Base-by-base conservation (phyloP, 2,797 vertebrate species). In the Nasua narica region DNA sequence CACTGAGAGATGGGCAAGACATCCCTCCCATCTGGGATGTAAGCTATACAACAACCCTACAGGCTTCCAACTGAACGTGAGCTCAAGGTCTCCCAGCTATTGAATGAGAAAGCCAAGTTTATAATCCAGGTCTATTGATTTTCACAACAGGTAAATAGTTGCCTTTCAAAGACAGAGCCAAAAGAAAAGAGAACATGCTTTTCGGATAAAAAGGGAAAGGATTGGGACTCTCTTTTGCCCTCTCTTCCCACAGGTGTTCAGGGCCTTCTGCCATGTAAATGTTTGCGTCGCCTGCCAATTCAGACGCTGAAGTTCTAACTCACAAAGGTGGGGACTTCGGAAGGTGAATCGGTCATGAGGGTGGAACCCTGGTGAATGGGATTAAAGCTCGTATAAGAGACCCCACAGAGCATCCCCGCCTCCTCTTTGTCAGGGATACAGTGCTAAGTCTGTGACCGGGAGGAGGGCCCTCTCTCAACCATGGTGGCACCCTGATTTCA, bases 401-500 rank as follows among this genome's bases (percentile, higher is more conserved):
- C 29, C 29, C 35, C 35, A 11, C 15, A 11, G 72, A 60, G 48
- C 16, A 29, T 25, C 37, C 15, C 56, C 69, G 3, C 10, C 79
- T 37, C 14, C 52, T 32, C 46, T n/a, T 10, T 11, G 13, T 40
- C 58, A n/a, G 32, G 27, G 10, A 50, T 23, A 58, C 7, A 37
- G 46, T 8, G 7, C n/a, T 40, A 94, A 56, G 16, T 65, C 83
- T 65, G 18, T 7, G 21, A 54, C 79, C 43, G 10, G 29, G 54
- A 23, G 7, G 21, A 56, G 7, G 35, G 46, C 46, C 46, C 67
- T 91, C 18, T 8, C 19, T 27, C 18, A 14, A 46, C 37, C 83
- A 50, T 8, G 19, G 0, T 18, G 32, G 27, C 7, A 25, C 40
- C 54, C 32, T 67, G 14, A 56, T 65, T n/a, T 87, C 0, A 0